Conservation (phyloP, 37 sponge, comb jelly and placozoan species). For the Diacarnus erythraeanus region DNA sequence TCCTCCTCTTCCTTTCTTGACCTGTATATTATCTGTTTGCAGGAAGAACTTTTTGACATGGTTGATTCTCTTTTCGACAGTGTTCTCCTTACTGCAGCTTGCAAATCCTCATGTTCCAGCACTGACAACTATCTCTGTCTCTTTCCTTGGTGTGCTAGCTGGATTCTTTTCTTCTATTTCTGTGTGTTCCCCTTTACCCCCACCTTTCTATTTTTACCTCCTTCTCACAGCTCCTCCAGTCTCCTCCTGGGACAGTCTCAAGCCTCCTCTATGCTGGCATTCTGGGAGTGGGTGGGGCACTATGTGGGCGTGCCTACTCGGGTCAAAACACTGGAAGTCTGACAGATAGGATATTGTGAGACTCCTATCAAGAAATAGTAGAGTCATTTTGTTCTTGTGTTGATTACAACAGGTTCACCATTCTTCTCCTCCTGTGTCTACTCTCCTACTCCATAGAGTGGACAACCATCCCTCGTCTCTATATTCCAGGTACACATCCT, state of each 20-base stretch:
- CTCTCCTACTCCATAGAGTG: conserved; percentile 7
- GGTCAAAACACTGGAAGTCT: neutral
- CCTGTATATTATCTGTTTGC: no score
- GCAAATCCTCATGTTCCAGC: neutral
- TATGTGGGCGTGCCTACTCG: conserved; percentile 26
- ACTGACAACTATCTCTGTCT: neutral
- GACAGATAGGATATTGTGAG: conserved; percentile 18
- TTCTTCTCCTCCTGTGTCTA: neutral
- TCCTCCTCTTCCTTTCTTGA: neutral
- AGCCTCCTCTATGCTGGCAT: conserved; percentile 24
- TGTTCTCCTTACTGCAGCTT: conserved; percentile 2
- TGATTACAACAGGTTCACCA: conserved; percentile 11
- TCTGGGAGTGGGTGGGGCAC: conserved; percentile 9
- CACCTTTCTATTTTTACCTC: neutral
- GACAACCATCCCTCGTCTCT: neutral
- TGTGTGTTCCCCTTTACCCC: neutral
- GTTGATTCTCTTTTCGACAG: neutral
- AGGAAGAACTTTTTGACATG: conserved; percentile 30
- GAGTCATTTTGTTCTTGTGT: neutral
- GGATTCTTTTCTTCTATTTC: conserved; percentile 9
- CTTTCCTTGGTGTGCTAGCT: conserved; percentile 21
- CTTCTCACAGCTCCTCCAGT: conserved; percentile 7
- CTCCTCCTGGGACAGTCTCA: conserved; percentile 8
- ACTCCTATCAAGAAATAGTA: neutral
- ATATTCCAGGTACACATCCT: conserved; percentile 11